phyloP scores from a whole-genome alignment of 2,888 invertebrate genomes.

The Stratiomys singularior region DNA sequence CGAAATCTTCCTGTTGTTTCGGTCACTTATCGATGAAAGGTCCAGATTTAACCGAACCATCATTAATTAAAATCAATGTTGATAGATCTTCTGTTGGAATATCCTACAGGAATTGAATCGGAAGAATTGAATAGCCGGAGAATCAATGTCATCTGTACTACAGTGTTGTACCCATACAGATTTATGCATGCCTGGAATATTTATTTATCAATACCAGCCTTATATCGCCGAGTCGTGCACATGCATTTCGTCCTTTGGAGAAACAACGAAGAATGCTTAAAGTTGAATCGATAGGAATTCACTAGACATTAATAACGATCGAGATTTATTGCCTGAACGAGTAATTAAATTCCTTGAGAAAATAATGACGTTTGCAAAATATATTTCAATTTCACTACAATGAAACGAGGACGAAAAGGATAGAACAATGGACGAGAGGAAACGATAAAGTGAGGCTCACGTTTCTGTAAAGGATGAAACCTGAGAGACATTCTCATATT shows the following conservation, averaged over 20 bases:
- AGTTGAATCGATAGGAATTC: conserved; percentile 30
- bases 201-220: background rate
- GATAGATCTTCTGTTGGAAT: background rate
- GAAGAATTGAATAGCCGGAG: background rate
- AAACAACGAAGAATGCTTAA: background rate
- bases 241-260: background rate
- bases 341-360: conserved; percentile 46
- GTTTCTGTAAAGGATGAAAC: background rate
- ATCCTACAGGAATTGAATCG: background rate
- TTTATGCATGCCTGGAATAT: background rate
- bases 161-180: background rate
- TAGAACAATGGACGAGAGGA: background rate
- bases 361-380: conserved; percentile 41
- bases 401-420: background rate
- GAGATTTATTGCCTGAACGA: conserved; percentile 35
- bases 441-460: background rate
- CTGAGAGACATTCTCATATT: background rate
- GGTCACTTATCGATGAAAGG: conserved; percentile 4
- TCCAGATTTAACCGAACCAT: background rate
- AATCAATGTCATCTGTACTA: background rate
- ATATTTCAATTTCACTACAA: conserved; percentile 30
- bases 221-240: background rate
- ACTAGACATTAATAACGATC: conserved; percentile 34
- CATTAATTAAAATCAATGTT: background rate
- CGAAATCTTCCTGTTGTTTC: background rate